phyloP scores from a whole-genome alignment of 2,888 invertebrate genomes.

The Diaprepes abbreviatus region DNA sequence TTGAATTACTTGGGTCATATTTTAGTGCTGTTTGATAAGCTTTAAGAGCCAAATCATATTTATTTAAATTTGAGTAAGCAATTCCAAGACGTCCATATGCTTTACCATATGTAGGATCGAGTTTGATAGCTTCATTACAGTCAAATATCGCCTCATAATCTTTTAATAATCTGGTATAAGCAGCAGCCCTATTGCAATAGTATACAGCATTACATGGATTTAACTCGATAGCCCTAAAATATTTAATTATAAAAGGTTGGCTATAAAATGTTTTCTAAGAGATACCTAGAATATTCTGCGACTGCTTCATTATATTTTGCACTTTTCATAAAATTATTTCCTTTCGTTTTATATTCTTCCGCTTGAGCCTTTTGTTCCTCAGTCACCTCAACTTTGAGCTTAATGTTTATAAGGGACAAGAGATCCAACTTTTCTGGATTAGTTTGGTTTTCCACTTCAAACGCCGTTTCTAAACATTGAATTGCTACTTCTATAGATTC shows the following conservation, averaged over 20 bases:
- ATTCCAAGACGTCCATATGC: slow-evolving; percentile 94
- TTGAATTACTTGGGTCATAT: slow-evolving; percentile 93
- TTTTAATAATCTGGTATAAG: slow-evolving; percentile 89
- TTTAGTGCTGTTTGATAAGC: slow-evolving; percentile 91
- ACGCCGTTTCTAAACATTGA: slow-evolving; percentile 94
- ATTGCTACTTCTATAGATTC: slow-evolving; percentile 94
- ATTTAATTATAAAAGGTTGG: slow-evolving; percentile 42
- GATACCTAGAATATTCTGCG: slow-evolving; percentile 80
- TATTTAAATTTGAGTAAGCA: slow-evolving; percentile 87
- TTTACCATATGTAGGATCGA: slow-evolving; percentile 94
- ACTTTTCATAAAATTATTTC: slow-evolving; percentile 90
- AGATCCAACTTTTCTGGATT: slow-evolving; percentile 53
- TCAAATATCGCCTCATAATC: slow-evolving; percentile 89
- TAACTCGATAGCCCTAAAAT: slow-evolving; percentile 84
- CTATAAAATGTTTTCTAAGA: background rate
- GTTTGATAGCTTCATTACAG: slow-evolving; percentile 88
- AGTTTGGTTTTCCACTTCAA: slow-evolving; percentile 72
- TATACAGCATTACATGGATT: slow-evolving; percentile 93
- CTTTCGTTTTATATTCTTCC: slow-evolving; percentile 89
- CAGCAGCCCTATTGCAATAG: slow-evolving; percentile 98
- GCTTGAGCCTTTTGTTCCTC: slow-evolving; percentile 77
- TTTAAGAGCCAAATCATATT: slow-evolving; percentile 85
- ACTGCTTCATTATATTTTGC: slow-evolving; percentile 87
- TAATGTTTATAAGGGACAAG: slow-evolving; percentile 47
- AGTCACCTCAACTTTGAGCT: slow-evolving; percentile 61